Conservation (phyloP, 2,888 invertebrate species). For the Eilema griseolum region DNA sequence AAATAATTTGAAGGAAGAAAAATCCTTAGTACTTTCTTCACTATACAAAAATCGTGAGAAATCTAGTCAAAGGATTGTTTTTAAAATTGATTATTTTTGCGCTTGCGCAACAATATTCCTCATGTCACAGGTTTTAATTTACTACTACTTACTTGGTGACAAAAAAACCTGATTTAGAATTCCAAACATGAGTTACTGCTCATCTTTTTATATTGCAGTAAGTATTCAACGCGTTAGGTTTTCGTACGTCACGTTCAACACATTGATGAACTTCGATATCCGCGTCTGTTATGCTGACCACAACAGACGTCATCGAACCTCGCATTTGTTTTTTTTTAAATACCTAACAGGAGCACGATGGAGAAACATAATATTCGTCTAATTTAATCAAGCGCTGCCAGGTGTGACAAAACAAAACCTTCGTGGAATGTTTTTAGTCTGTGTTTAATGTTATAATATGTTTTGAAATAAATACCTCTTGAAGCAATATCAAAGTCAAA, state of each 20-base stretch:
- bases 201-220: conserved; percentile 5
- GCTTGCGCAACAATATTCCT: background rate
- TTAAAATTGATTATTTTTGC: background rate
- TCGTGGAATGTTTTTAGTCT: background rate
- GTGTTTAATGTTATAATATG: background rate
- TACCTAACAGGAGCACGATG: background rate
- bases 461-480: background rate
- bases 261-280: background rate
- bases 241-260: conserved; percentile 4
- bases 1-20: background rate
- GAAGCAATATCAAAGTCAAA: background rate
- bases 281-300: conserved; percentile 8
- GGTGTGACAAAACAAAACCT: background rate
- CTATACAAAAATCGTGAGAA: background rate
- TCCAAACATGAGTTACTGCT: conserved; percentile 7
- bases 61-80: background rate
- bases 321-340: background rate
- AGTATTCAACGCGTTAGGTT: background rate
- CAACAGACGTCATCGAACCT: background rate
- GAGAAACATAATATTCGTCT: background rate
- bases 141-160: background rate
- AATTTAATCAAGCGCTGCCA: conserved; percentile 4
- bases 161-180: background rate
- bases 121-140: background rate
- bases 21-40: background rate